phyloP scores from a whole-genome alignment of 2,113 vertebrate genomes.

The Osmerus mordax region DNA sequence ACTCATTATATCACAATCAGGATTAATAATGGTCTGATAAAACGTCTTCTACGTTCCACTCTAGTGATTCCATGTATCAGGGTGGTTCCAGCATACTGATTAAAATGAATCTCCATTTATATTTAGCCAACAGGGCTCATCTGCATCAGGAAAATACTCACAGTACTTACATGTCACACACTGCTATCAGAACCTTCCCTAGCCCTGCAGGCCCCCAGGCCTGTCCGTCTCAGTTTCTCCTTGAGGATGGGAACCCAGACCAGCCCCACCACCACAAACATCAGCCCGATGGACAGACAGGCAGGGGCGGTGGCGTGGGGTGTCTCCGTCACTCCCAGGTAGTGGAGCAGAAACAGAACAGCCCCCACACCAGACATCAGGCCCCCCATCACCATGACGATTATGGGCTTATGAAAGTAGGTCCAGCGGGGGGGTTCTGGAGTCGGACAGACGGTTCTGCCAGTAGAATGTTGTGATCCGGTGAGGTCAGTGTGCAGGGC shows the following conservation, averaged over 20 bases:
- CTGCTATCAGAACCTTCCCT: conserved; percentile 6
- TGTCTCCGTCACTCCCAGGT: conserved; percentile 10
- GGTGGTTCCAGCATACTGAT: too few species aligned
- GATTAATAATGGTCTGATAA: too few species aligned
- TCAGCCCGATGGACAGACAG: conserved; percentile 57
- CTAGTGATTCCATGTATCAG: too few species aligned
- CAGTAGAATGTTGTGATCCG: conserved; percentile 4
- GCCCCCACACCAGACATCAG: conserved; percentile 41
- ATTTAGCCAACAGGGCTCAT: too few species aligned
- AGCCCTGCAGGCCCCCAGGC: conserved; percentile 16
- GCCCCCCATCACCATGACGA: conserved; percentile 51
- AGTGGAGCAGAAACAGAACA: conserved; percentile 48
- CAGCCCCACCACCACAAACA: conserved; percentile 61
- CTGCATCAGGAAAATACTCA: neutral
- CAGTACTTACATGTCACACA: neutral
- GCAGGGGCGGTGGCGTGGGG: conserved; percentile 48
- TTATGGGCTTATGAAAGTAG: conserved; percentile 64
- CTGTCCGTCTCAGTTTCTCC: conserved; percentile 47
- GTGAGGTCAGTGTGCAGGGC: neutral
- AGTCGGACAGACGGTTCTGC: conserved; percentile 15
- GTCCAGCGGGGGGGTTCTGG: conserved; percentile 33
- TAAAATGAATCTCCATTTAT: too few species aligned
- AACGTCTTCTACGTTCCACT: too few species aligned
- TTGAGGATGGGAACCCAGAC: conserved; percentile 63
- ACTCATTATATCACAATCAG: too few species aligned